These are phyloP conservation scores for Forbesichthys papilliferus DNA, from an alignment of 2,113 vertebrate species.

Conservation along the genomic window DNA sequence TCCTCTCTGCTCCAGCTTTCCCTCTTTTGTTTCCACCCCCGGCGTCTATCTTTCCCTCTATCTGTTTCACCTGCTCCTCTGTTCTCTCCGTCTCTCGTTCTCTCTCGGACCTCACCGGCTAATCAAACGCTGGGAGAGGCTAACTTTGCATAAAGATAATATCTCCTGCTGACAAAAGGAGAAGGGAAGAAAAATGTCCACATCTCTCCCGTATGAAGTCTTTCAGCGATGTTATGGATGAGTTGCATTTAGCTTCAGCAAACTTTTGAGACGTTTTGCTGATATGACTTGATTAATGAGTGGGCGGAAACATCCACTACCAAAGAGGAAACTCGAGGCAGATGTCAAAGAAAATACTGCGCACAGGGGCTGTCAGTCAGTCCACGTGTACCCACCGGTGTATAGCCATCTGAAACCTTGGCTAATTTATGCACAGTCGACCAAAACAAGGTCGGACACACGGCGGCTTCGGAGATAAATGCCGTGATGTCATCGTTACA, in stretches of 20 bases:
- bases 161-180: conserved; percentile 58
- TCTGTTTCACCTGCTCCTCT: conserved; percentile 1
- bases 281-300: conserved; percentile 79
- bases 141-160: conserved; percentile 73
- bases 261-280: conserved; percentile 71
- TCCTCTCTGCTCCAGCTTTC: conserved; percentile 19
- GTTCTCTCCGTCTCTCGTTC: conserved; percentile 29
- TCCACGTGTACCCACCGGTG: no score
- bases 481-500: conserved; percentile 2
- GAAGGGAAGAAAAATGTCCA: conserved; percentile 71
- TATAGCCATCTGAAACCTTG: no score
- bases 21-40: conserved; percentile 11
- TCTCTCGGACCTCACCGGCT: conserved; percentile 65
- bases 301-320: conserved; percentile 43
- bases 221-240: conserved; percentile 72
- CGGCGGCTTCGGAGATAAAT: no score
- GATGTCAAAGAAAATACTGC: neutral
- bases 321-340: conserved; percentile 24
- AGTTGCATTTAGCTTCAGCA: conserved; percentile 74
- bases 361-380: conserved; percentile 11
- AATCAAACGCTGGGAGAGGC: conserved; percentile 63
- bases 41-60: conserved; percentile 18
- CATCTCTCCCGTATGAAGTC: conserved; percentile 60
- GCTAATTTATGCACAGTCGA: no score
- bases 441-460: no score